Percentiles rank a stretch among this genome's conserved stretches.
Conservation (phyloP, 2,797 vertebrate species). For the Podargus strigoides region DNA sequence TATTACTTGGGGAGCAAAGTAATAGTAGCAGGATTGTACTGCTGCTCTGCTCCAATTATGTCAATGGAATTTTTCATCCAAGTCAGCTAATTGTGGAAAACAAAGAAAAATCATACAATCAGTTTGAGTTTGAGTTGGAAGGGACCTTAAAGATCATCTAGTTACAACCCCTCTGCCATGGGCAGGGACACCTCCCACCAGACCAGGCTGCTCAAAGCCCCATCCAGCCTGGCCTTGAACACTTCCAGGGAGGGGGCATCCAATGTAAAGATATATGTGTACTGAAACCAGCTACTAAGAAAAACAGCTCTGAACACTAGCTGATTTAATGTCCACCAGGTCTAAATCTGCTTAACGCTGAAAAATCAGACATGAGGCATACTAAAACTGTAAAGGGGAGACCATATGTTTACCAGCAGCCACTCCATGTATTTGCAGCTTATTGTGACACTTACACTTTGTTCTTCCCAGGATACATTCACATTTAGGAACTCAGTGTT, state of each 20-base stretch:
- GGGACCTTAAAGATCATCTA: no score
- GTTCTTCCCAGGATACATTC: neutral
- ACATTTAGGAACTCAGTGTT: neutral
- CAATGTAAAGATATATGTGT: neutral
- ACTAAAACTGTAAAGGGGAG: neutral
- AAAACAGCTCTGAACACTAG: neutral
- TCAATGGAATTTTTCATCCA: neutral
- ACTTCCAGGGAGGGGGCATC: no score
- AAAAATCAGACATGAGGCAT: neutral
- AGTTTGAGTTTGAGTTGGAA: no score
- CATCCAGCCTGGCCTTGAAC: no score
- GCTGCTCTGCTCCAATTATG: neutral
- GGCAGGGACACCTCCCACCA: no score
- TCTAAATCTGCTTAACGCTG: neutral
- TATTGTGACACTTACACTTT: neutral
- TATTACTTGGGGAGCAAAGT: neutral
- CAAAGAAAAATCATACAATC: no score
- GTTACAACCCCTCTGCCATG: no score
- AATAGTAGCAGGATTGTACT: neutral
- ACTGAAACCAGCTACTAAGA: neutral
- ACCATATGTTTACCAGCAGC: neutral
- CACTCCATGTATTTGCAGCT: neutral
- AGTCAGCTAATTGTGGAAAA: neutral
- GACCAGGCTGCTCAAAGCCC: no score
- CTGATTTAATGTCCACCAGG: neutral